A percentile compares a stretch with the other conserved stretches of the same genome.
Evolutionary conservation across 2,113 vertebrate species (phyloP).

Genomic region (Lagenorhynchus albirostris): DNA sequence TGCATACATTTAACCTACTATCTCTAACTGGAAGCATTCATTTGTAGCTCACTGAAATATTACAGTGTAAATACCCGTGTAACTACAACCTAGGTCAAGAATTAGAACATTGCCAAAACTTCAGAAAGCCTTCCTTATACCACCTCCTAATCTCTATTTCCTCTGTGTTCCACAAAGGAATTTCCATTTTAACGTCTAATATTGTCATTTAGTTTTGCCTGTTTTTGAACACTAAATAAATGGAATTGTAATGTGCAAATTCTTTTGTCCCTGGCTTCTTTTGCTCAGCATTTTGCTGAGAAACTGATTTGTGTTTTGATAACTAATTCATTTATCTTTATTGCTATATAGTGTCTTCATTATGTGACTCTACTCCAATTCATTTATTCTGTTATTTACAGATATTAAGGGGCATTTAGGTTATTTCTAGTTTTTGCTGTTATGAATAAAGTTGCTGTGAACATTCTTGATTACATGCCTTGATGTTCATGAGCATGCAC

Average conservation of each 20-base stretch:
- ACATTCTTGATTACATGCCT: background rate
- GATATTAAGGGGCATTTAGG: background rate
- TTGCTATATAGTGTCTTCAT: background rate
- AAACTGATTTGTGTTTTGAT: background rate
- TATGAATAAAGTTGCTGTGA: background rate
- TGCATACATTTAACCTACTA: background rate
- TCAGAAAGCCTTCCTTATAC: background rate
- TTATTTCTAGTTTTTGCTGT: background rate
- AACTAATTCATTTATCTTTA: background rate
- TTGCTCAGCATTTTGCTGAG: background rate
- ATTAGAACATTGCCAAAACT: background rate
- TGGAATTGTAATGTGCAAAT: background rate
- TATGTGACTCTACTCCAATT: background rate
- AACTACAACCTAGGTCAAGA: background rate
- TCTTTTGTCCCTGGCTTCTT: background rate
- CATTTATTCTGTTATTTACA: background rate
- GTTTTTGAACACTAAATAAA: background rate
- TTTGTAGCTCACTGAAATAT: background rate
- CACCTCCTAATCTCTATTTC: background rate
- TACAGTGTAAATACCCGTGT: background rate
- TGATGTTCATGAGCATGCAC: background rate
- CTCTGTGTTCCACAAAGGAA: background rate
- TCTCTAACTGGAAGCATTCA: background rate
- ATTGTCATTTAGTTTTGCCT: background rate
- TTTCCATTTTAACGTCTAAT: background rate